Evolutionary conservation across 2,113 vertebrate species (phyloP), one percentile per base, ranked within the genome.

Genomic region (Datnioides undecimradiatus): DNA sequence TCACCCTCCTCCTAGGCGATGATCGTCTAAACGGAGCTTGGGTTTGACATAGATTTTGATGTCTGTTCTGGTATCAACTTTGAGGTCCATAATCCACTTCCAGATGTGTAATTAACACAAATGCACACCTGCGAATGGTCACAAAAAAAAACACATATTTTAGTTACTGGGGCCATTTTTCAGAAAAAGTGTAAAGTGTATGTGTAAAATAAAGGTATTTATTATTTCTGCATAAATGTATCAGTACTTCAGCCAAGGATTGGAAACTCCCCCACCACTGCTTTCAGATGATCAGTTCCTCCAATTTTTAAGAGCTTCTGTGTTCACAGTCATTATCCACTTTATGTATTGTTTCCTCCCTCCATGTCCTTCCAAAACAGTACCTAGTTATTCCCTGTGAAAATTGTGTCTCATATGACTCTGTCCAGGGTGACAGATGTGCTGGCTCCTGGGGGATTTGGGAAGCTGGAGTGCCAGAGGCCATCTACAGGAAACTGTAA

Each of bases 361-460:
- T 76, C 4, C 62, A 23, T 23, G 9, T 73, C 14, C 36, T 19
- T 85, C 36, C 31, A n/a, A 71, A 57, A 68, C 36, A 64, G 54
- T 52, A 52, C 38, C 41, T 40, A 33, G 40, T 33, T 29, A 36
- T 73, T 80, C 34, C 2, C 36, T 23, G n/a, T 6, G 34, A 84
- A 75, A 65, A 73, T 8, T 62, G 31, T 73, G 48, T 79, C 83
- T 78, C 76, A 78, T 76, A 19, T 65, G 33, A 83, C 58, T 77
- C 69, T 77, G 70, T 79, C 70, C 60, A 21, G 45, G 49, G 25
- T 51, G 72, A 70, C 81, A 88, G 79, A 83, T 87, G 79, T 74
- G 71, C 49, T 33, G 16, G 31, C 58, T 83, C 80, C 67, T 59
- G 14, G 6, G 41, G 71, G 77, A 75, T 62, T 79, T 48, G 25